Conservation (phyloP, 1,140 invertebrate genomes). For the Rhopalosiphum maidis region DNA sequence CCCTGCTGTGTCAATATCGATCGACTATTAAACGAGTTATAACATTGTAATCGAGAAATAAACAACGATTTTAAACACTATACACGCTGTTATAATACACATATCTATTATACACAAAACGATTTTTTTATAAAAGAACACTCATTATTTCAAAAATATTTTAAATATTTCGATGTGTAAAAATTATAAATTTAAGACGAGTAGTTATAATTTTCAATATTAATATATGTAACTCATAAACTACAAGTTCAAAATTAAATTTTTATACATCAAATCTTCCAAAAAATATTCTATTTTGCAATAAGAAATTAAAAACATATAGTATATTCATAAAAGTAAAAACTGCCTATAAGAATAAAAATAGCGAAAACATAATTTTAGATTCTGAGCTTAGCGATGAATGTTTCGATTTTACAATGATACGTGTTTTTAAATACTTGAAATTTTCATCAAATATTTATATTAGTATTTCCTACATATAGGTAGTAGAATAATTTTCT, state of each 20-base stretch:
- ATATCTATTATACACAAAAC: neutral
- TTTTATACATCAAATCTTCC: neutral
- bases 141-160: neutral
- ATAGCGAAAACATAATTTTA: too few species aligned
- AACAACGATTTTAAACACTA: neutral
- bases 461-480: too few species aligned
- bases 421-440: too few species aligned
- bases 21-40: neutral
- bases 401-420: too few species aligned
- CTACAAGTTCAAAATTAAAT: neutral
- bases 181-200: neutral
- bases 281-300: neutral
- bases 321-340: neutral
- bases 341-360: neutral
- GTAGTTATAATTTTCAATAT: neutral
- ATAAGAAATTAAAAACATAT: neutral
- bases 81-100: too few species aligned
- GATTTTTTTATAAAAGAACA: neutral
- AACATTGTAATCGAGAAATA: neutral
- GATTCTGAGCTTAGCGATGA: too few species aligned
- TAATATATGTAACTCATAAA: neutral
- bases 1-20: neutral
- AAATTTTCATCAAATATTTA: too few species aligned
- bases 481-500: too few species aligned
- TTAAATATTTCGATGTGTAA: neutral